Base-by-base conservation (phyloP, 1,140 invertebrate species). In the Drosophila cardini region DNA sequence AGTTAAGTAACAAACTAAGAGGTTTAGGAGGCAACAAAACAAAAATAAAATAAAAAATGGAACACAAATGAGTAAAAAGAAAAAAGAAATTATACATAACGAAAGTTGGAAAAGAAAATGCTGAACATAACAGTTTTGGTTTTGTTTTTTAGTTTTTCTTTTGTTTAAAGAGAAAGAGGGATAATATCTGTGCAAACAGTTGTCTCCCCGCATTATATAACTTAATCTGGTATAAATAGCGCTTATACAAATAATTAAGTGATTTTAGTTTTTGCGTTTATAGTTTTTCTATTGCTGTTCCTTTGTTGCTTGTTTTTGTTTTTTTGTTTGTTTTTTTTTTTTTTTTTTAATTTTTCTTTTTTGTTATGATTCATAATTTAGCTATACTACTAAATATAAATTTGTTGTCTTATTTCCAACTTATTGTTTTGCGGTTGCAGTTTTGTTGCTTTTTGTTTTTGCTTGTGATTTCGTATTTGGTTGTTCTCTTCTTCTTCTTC, bases 161-260 rank as follows among this genome's bases (percentile, higher is more conserved):
- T n/a, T n/a, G n/a, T n/a, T n/a, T n/a, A n/a, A n/a, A 21, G 46
- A 5, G 38, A 9, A 11, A 16, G 8, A 9, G 48, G 15, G 15
- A 18, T 7, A n/a, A 11, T 50, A 7, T 15, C 38, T 55, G 16
- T 58, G 65, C 65, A 70, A 62, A 62, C 57, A 62, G 53, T 65
- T 50, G 15, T 60, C 43, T 52, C 30, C 63, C 21, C 21, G 21
- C 56, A 40, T 55, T 56, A 48, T 55, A 73, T 48, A 69, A 69
- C 71, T 73, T 69, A 73, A 69, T 58, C 53, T 76, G 72, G 76
- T 81, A 81, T 85, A 84, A 78, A 80, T 74, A 71, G 76, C 52
- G 73, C 84, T 89, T 83, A 89, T 77, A 84, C 72, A 82, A 78
- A 80, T 80, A 74, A 67, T 87, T 77, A 78, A 80, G 84, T 82